phyloP scores from a whole-genome alignment of 1,140 invertebrate species.

The Penaeus japonicus region DNA sequence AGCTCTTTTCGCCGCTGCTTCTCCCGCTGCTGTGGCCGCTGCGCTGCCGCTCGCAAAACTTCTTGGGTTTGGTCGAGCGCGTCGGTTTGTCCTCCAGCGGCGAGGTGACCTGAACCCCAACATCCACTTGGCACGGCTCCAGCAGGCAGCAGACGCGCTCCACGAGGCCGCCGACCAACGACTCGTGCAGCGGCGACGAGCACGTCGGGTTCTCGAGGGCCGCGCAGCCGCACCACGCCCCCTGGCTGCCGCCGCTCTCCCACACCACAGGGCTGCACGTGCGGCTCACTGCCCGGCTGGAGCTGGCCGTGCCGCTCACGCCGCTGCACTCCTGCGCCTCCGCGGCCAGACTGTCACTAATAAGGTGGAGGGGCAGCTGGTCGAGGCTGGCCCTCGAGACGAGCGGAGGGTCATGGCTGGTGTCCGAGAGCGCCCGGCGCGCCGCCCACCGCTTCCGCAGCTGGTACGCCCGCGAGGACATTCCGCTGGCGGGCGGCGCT shows the following conservation, averaged over 20 bases:
- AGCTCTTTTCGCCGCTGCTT: constrained; percentile 10
- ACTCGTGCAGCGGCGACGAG: constrained; percentile 50
- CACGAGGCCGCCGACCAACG: constrained; percentile 41
- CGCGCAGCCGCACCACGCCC: constrained; percentile 46
- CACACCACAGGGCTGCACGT: constrained; percentile 47
- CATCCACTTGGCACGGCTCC: constrained; percentile 46
- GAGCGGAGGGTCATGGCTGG: constrained; percentile 7
- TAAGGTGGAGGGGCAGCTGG: background rate
- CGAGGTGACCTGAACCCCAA: constrained; percentile 11
- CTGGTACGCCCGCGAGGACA: constrained; percentile 29
- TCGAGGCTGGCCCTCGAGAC: background rate
- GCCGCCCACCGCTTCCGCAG: constrained; percentile 40
- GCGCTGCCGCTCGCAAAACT: constrained; percentile 33
- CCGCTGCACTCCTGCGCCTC: background rate
- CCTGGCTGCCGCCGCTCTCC: constrained; percentile 21
- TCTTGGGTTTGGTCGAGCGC: constrained; percentile 8
- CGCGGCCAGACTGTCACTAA: background rate
- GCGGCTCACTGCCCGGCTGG: constrained; percentile 13
- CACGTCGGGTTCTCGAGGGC: constrained; percentile 22
- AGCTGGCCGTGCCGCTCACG: background rate
- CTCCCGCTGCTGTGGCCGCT: constrained; percentile 33
- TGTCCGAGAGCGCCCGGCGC: constrained; percentile 35
- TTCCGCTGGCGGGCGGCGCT: background rate
- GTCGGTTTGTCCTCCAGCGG: background rate
- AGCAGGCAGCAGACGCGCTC: constrained; percentile 45